Base-by-base conservation (phyloP, 2,113 vertebrate species). In the Neomonachus schauinslandi region DNA sequence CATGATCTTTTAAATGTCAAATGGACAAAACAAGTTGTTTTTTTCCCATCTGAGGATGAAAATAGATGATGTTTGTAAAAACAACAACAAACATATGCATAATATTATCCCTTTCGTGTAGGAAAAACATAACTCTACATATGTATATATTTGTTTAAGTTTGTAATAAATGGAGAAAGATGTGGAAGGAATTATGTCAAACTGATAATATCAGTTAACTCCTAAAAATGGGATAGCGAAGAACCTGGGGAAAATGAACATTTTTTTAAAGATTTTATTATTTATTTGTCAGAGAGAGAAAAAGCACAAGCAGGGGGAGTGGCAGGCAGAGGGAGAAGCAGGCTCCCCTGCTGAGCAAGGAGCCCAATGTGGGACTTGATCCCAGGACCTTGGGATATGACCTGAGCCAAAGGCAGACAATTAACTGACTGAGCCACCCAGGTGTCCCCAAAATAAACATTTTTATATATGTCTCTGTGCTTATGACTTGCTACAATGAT, bases 1-100 rank as follows among this genome's bases (percentile, higher is more conserved):
- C 63, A 76, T 69, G 19, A 74, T 87, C 15, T 83, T 67, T 81
- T 63, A 89, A 94, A 86, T 65, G 36, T 69, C 95, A 89, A 82
- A 85, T 69, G 9, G 80, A 63, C 72, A 92, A 96, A 97, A 1
- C 4, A 49, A 63, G 14, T 71, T 77, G 5, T 0, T 84, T 49
- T 49, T 77, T 72, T 61, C 77, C 5, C 3, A 77, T 33, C 28
- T 59, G 36, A 63, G 8, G 4, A 4, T 69, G 42, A 94, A 82
- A 92, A 85, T 7, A 92, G 39, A 94, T 46, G 33, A 69, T 36
- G 1, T 76, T 87, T 92, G 0, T 85, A 89, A 94, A 95, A 67
- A 67, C 65, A 67, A 8, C 31, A 67, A 18, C 31, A 67, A 67
- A 24, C 14, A 26, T 55, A 46, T 63, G 14, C 21, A 89, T 67